Base-by-base conservation (phyloP, 2,888 invertebrate species). In the Atethmia centrago region DNA sequence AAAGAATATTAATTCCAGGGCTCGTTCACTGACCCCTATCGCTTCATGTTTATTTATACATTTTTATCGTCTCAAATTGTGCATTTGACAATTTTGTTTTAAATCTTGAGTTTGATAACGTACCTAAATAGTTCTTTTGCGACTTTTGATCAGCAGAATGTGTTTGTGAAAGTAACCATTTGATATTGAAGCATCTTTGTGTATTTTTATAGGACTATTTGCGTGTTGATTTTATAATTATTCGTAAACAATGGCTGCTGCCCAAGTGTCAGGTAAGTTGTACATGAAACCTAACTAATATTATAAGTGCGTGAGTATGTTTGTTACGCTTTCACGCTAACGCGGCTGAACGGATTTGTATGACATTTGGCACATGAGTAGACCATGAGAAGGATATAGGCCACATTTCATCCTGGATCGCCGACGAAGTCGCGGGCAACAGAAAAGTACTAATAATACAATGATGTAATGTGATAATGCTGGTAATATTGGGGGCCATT, bases 201-300 rank as follows among this genome's bases (percentile, higher is more conserved):
- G n/a, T 49, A 8, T 58, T 66, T 64, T 49, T 14, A 12, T 3
- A 16, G 21, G 31, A 25, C 8, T 19, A 10, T 14, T 71, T 25
- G 49, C 51, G 58, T 51, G 42, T 36, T 55, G 25, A 21, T 16
- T 31, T 25, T 25, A 28, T 0, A 25, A 12, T 51, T 31, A 12
- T 53, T 71, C n/a, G n/a, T 73, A 47, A 53, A 72, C 19, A 47
- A 72, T 73, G 73, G 62, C 73, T 28, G n/a, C 45, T 25, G 72
- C 53, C 0, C 45, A 14, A 28, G 45, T 1, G 25, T 14, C 0
- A 10, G 72, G 72, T 45, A 71, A 45, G 51, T 5, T 56, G 14
- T 21, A 25, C 4, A 31, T 28, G 4, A 36, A 4, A 0, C 0
- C 36, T 4, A n/a, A n/a, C n/a, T n/a, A n/a, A n/a, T n/a, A n/a